Conservation (phyloP, 2,113 vertebrate species). For the Pteruthius melanotis region DNA sequence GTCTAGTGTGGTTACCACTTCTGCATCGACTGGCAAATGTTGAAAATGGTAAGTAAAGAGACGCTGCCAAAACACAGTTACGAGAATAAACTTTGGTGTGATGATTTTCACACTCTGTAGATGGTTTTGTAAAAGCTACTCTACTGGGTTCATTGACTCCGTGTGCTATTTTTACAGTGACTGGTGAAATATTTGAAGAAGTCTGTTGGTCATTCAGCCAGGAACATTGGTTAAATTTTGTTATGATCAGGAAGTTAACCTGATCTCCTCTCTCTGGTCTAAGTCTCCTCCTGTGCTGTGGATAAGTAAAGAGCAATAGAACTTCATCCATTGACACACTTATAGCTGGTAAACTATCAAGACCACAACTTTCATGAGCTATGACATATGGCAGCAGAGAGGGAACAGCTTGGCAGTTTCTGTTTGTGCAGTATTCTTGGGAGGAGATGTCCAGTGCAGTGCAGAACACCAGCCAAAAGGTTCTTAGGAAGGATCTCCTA, state of each 20-base stretch:
- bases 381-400: neutral
- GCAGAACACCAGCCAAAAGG: neutral
- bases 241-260: neutral
- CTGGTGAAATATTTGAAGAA: neutral
- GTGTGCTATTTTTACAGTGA: neutral
- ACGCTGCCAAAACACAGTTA: neutral
- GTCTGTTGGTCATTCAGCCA: neutral
- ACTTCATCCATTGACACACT: neutral
- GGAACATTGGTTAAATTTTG: neutral
- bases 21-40: slow-evolving; percentile 97
- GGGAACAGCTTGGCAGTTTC: slow-evolving; percentile 15
- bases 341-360: neutral
- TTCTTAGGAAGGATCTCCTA: neutral
- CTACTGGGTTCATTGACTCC: neutral
- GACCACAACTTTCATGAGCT: neutral
- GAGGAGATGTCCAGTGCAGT: neutral
- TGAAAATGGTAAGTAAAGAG: slow-evolving; percentile 88
- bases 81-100: neutral
- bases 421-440: neutral
- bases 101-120: neutral
- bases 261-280: neutral
- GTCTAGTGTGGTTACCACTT: slow-evolving; percentile 97
- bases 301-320: neutral
- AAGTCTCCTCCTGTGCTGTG: neutral
- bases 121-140: neutral